Base-by-base conservation (phyloP, 2,888 invertebrate species). In the Pterostichus madidus region DNA sequence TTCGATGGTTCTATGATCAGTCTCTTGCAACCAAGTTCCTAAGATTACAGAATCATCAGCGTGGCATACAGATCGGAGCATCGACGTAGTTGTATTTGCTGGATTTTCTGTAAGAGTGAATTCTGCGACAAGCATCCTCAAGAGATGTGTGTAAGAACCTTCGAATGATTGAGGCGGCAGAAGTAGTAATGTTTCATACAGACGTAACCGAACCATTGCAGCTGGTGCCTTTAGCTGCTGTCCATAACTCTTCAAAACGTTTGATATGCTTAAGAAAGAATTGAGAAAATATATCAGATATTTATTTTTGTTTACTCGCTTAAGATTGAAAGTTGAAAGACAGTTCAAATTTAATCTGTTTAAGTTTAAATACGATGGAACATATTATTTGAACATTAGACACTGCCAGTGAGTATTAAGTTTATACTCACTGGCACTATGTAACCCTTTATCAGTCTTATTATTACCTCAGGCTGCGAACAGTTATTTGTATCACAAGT, bases 21-120 rank as follows among this genome's bases (percentile, higher is more conserved):
- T 98, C 88, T 99, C 98, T 89, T 98, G 97, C 53, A 98, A 93
- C 97, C 98, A 98, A 75, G 97, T 97, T 10, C 98, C 98, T 46
- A 99, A 91, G 80, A 99, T 95, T 56, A 98, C 96, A 0, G 97
- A 96, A 89, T 97, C 97, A 87, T 97, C 96, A 6, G 95, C 94
- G 88, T 97, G 96, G 87, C 97, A 97, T 83, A 97, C 93, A n/a
- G 93, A 92, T 68, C 96, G 91, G 84, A 97, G 91, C 84, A 96
- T 92, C 0, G 97, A 97, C 17, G 95, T 97, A 0, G 97, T 96
- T 2, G 98, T 98, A 86, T 96, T 97, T 10, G 97, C 97, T 24
- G 95, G 95, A 88, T 98, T 98, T 89, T 99, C 99, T 0, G 98
- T 96, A 13, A 98, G 91, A 0, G 98, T 99, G 86, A 99, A 96